These are phyloP conservation scores for Tachycineta bicolor DNA, from an alignment of 2,113 vertebrate species.

Conservation along the genomic window DNA sequence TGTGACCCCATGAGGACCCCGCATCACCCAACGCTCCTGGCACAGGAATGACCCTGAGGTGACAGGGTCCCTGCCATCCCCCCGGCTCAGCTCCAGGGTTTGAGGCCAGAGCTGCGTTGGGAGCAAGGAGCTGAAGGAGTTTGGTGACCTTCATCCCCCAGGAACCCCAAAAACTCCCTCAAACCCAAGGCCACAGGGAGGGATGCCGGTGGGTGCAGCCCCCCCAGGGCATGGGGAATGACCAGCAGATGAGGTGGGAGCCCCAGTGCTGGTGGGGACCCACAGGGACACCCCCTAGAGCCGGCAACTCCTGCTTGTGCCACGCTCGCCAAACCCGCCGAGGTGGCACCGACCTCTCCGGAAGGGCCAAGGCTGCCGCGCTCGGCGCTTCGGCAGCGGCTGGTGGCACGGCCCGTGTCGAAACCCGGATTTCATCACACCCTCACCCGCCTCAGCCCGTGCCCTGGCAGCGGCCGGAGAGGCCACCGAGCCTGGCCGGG, in stretches of 20 bases:
- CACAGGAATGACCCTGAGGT: background rate
- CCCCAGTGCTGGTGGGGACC: background rate
- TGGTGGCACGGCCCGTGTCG: background rate
- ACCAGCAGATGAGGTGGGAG: background rate
- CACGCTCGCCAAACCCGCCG: fast-evolving
- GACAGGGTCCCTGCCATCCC: background rate
- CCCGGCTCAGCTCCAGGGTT: background rate
- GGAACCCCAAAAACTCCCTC: fast-evolving
- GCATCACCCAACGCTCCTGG: fast-evolving
- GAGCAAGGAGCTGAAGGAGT: background rate
- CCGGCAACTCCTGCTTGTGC: fast-evolving
- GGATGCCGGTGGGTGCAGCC: fast-evolving
- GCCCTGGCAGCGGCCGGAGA: background rate
- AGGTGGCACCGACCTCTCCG: background rate
- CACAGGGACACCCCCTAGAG: fast-evolving
- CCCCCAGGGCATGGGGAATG: fast-evolving
- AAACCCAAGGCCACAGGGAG: fast-evolving
- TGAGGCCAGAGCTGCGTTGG: fast-evolving
- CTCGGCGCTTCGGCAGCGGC: background rate
- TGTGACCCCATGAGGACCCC: fast-evolving
- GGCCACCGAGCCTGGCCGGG: background rate
- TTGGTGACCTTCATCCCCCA: background rate
- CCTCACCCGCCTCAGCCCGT: background rate
- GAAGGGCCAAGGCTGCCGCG: background rate
- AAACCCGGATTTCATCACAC: slow-evolving; percentile 45